Conservation (phyloP, 2,113 vertebrate genomes). For the Etheostoma spectabile region DNA sequence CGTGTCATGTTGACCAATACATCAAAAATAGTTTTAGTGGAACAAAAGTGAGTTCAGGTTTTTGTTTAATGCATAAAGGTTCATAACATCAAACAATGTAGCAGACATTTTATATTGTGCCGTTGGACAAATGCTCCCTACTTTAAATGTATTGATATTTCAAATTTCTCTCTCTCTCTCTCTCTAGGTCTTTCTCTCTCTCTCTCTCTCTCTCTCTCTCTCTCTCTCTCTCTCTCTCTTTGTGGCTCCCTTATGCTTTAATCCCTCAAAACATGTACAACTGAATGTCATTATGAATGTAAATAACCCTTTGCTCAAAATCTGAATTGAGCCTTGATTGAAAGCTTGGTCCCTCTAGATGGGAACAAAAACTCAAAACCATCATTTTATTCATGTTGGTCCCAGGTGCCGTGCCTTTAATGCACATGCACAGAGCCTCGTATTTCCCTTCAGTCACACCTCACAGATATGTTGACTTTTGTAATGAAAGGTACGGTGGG, state of each 20-base stretch:
- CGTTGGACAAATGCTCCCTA: background rate
- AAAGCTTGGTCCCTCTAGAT: background rate
- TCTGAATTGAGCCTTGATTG: background rate
- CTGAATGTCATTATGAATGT: background rate
- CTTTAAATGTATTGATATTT: background rate
- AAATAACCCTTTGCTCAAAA: background rate
- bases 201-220: no score
- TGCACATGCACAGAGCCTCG: constrained; percentile 35
- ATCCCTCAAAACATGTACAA: background rate
- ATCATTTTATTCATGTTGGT: constrained; percentile 11
- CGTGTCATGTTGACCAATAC: background rate
- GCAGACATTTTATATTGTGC: background rate
- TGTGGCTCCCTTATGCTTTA: background rate
- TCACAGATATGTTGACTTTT: constrained; percentile 58
- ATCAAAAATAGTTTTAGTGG: background rate
- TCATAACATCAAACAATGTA: background rate
- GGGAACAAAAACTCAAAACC: background rate
- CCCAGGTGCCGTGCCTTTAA: background rate
- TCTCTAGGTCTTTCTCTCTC: no score
- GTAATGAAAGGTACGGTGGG: constrained; percentile 38
- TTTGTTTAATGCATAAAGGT: background rate
- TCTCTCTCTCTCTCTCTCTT: no score
- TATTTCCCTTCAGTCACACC: constrained; percentile 55
- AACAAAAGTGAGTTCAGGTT: background rate
- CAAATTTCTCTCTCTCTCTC: no score